Percentiles rank a stretch among this genome's conserved stretches.
Evolutionary conservation across 2,113 vertebrate species (phyloP).

Genomic region (Zosterops borbonicus): DNA sequence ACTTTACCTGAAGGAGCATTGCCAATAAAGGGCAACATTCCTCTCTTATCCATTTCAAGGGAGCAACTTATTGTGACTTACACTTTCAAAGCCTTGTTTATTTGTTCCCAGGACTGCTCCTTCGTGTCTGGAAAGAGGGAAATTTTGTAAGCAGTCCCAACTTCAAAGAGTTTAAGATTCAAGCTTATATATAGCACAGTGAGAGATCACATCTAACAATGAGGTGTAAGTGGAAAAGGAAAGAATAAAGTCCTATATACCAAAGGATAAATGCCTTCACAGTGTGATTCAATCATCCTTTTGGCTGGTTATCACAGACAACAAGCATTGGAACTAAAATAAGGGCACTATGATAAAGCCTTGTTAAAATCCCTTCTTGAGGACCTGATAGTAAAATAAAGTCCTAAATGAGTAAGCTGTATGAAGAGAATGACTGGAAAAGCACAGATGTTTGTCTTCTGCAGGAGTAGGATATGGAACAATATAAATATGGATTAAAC

Average conservation of each 20-base stretch:
- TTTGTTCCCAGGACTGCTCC: neutral
- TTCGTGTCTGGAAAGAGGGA: neutral
- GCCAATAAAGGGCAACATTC: neutral
- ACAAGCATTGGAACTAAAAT: neutral
- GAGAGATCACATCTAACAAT: neutral
- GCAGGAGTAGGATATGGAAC: neutral
- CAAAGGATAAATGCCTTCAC: neutral
- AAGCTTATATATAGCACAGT: neutral
- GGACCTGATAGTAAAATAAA: neutral
- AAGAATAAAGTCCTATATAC: neutral
- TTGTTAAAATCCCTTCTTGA: neutral
- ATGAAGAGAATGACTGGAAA: neutral
- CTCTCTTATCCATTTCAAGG: neutral
- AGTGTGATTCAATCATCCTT: neutral
- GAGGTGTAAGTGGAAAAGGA: neutral
- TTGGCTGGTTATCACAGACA: neutral
- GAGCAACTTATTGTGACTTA: neutral
- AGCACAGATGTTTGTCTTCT: neutral
- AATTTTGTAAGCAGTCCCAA: neutral
- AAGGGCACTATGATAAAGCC: neutral
- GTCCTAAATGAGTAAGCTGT: neutral
- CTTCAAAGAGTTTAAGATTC: slow-evolving; percentile 2
- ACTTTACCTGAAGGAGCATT: neutral
- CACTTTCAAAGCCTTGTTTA: neutral
- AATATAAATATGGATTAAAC: neutral